A percentile compares a stretch with the other conserved stretches of the same genome.
Evolutionary conservation across 2,888 invertebrate species (phyloP).

Genomic region (Allacma fusca): DNA sequence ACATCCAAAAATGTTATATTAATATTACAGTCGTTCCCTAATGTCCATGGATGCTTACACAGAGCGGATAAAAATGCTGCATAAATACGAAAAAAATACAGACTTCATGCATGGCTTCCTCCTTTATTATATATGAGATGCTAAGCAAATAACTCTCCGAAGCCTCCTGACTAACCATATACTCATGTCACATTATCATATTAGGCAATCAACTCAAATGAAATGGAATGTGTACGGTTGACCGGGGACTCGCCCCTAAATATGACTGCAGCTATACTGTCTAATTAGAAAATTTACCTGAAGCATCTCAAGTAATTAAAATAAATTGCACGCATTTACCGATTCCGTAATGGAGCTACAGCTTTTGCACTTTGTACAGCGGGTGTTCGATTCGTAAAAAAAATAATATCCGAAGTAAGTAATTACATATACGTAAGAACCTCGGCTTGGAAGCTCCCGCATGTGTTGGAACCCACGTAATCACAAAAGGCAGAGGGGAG

Average conservation of each 20-base stretch:
- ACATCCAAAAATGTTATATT: no score
- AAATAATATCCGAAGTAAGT: no score
- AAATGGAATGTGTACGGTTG: background rate
- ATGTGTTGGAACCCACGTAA: no score
- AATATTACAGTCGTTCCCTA: no score
- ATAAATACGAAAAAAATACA: background rate
- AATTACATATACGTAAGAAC: no score
- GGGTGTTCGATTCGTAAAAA: no score
- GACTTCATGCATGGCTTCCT: slow-evolving; percentile 2
- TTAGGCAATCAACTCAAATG: background rate
- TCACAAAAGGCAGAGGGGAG: no score
- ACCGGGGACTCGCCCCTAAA: background rate
- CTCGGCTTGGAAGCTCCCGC: no score
- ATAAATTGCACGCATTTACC: slow-evolving; percentile 2
- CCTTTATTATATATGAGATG: background rate
- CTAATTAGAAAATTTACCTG: no score
- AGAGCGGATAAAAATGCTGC: background rate
- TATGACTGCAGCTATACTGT: background rate
- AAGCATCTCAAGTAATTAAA: background rate
- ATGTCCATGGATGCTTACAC: no score
- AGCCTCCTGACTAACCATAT: background rate
- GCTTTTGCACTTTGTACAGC: no score
- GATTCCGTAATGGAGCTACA: background rate
- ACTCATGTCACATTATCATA: background rate
- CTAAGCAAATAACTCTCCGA: background rate